A percentile compares a stretch with the other conserved stretches of the same genome.
phyloP scores from a whole-genome alignment of 2,888 invertebrate genomes.

The Agrotis exclamationis region DNA sequence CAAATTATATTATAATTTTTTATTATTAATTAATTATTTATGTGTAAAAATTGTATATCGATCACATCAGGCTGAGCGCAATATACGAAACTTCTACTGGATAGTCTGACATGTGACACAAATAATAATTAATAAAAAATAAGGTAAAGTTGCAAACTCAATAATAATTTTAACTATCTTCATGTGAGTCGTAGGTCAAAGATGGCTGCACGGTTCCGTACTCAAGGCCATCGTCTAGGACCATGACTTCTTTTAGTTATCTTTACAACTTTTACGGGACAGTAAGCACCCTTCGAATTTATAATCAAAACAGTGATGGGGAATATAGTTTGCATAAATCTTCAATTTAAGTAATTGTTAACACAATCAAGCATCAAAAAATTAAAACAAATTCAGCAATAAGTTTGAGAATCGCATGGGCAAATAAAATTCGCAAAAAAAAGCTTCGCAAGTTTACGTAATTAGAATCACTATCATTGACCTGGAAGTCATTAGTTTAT shows the following conservation, averaged over 20 bases:
- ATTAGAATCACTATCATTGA: slow-evolving; percentile 28
- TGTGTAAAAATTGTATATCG: neutral
- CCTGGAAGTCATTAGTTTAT: slow-evolving; percentile 34
- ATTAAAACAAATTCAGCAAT: neutral
- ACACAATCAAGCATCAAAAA: neutral
- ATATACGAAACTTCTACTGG: too few species aligned
- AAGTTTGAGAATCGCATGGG: neutral
- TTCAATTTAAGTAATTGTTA: neutral
- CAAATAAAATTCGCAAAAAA: slow-evolving; percentile 1
- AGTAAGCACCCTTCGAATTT: slow-evolving; percentile 9
- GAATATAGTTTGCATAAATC: neutral
- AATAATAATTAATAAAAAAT: neutral
- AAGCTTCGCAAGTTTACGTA: slow-evolving; percentile 2
- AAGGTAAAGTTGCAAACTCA: slow-evolving; percentile 11
- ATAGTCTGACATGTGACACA: too few species aligned
- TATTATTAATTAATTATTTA: too few species aligned
- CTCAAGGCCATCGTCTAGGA: slow-evolving; percentile 1
- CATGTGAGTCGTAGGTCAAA: neutral
- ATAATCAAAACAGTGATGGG: neutral
- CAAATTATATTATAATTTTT: too few species aligned
- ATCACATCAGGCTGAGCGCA: neutral
- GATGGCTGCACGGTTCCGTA: neutral
- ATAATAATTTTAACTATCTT: neutral
- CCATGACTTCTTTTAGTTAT: neutral
- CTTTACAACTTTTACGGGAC: slow-evolving; percentile 13